These are phyloP conservation scores for Agonopterix arenella DNA, from an alignment of 2,888 invertebrate genomes.

Conservation along the genomic window DNA sequence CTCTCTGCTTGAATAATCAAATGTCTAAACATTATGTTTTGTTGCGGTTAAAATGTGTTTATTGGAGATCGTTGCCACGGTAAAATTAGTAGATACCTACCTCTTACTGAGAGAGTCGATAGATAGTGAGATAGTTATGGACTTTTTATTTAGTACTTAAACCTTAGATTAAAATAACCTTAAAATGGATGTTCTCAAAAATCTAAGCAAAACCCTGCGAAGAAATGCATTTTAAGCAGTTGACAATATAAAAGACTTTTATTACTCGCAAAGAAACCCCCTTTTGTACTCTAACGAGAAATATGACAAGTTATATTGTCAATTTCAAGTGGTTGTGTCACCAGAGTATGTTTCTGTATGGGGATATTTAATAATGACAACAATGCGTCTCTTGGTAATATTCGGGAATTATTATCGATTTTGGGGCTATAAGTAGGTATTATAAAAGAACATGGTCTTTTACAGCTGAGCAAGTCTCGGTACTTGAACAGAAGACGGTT, in stretches of 20 bases:
- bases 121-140: too few relatives aligned
- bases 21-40: constrained; percentile 52
- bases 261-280: constrained; percentile 3
- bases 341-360: constrained; percentile 30
- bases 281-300: constrained; percentile 24
- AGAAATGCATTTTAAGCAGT: too few relatives aligned
- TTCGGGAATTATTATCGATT: constrained; percentile 27
- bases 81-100: too few relatives aligned
- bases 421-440: constrained; percentile 37
- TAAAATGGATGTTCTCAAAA: too few relatives aligned
- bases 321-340: constrained; percentile 50
- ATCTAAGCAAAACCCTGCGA: too few relatives aligned
- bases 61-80: constrained; percentile 20
- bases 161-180: too few relatives aligned
- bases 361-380: constrained; percentile 23
- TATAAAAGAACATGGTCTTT: constrained; percentile 18
- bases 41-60: constrained; percentile 39
- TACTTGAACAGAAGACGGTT: neutral
- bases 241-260: neutral
- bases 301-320: constrained; percentile 56
- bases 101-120: too few relatives aligned
- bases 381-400: constrained; percentile 38
- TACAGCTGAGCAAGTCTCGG: neutral
- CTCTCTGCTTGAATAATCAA: constrained; percentile 55
- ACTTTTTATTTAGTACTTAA: too few relatives aligned